Base-by-base conservation (phyloP, 92 coral and sea anemone species). In the Actinernus sp. region DNA sequence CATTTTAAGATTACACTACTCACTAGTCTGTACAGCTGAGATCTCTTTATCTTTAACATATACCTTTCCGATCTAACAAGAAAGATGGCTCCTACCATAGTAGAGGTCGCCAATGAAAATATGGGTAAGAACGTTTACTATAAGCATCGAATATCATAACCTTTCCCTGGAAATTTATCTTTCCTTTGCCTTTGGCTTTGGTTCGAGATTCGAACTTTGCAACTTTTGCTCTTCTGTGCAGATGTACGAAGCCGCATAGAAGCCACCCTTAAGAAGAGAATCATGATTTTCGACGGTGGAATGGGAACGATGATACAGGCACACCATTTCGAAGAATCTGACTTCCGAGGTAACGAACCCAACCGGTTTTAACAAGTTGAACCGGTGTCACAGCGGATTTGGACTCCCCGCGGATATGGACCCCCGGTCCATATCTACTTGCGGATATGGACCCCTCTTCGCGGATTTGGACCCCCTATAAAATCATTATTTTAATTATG, bases 261-360 rank as follows among this genome's bases (percentile, higher is more conserved):
- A 39, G 89, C 93, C n/a, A 82, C 89, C 1, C 55, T 93, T 41
- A 79, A 76, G 58, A 86, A 93, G 41, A 70, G 98, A 55, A 87
- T 93, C 16, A 93, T 90, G 97, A 73, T 93, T 17, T 82, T 93
- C 18, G 98, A 93, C 66, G 98, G 98, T 17, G 98, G 92, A 3
- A 93, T 93, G 98, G 98, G 98, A 20, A 93, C 98, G 2, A 93
- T 93, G 98, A 93, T 93, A 44, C 98, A 93, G 68, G 61, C 70
- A 12, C 80, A 85, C 55, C 61, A 76, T 40, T 67, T 93, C 17
- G 92, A 93, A 66, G 98, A 93, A 66, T 82, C 82, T 13, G 93
- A 88, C 53, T 90, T 86, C 60, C 53, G 97, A 74, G 97, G 97
- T 86, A 68, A 26, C 14, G 41, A 14, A 34, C 41, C 14, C 41